Evolutionary conservation across 2,113 vertebrate genomes (phyloP).

Genomic region (Cyprinodon tularosa): DNA sequence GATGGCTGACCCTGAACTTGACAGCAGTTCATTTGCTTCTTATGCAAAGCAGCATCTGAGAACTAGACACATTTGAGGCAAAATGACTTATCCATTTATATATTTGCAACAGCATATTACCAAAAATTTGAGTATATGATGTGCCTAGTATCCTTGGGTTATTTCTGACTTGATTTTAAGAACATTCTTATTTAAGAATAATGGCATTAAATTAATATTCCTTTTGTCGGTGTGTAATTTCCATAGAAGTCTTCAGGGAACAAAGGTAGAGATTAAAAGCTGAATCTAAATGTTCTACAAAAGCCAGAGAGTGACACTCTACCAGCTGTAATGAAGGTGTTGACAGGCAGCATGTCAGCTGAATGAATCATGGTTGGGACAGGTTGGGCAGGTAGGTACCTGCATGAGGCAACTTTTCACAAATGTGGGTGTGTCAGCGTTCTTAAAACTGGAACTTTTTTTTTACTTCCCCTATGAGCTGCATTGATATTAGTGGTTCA

Average conservation of each 20-base stretch:
- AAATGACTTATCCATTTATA: too few relatives aligned
- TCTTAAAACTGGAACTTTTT: conserved; percentile 15
- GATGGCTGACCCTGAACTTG: too few relatives aligned
- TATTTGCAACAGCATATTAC: not conserved
- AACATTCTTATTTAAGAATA: too few relatives aligned
- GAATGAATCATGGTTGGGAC: conserved; percentile 48
- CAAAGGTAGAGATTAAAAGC: not conserved
- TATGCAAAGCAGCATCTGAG: too few relatives aligned
- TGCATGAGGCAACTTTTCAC: conserved; percentile 40
- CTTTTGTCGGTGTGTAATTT: not conserved
- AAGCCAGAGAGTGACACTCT: conserved; percentile 4
- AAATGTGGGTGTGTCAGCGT: conserved; percentile 53
- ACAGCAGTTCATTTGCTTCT: too few relatives aligned
- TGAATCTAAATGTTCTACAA: not conserved
- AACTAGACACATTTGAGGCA: too few relatives aligned
- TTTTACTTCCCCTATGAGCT: not conserved
- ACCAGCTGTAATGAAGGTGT: not conserved
- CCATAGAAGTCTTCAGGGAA: not conserved
- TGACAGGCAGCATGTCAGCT: conserved; percentile 21
- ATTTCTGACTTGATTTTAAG: too few relatives aligned
- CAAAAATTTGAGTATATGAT: not conserved
- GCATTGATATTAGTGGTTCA: not conserved
- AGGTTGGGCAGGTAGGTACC: conserved; percentile 71
- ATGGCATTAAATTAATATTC: too few relatives aligned
- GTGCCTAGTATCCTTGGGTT: not conserved